Conservation (phyloP, 37 sponge, comb jelly and placozoan species). For the Chondrosia reniformis region DNA sequence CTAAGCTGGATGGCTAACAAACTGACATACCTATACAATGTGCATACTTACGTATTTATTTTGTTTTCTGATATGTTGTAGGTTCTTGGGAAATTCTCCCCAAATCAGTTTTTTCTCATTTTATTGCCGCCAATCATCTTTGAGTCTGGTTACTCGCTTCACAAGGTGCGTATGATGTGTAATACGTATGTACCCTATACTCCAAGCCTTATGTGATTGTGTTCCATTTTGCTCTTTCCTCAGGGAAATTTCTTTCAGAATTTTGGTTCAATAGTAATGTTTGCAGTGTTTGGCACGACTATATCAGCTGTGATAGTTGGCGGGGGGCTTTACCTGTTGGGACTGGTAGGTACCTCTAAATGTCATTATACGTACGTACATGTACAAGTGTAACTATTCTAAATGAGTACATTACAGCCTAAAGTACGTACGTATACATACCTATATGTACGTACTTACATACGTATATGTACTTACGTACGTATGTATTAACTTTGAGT, state of each 20-base stretch:
- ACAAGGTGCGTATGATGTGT: slow-evolving; percentile 68
- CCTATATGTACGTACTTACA: background rate
- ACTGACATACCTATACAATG: no score
- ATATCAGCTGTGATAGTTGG: slow-evolving; percentile 90
- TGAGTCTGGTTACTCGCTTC: slow-evolving; percentile 95
- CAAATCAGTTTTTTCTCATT: slow-evolving; percentile 87
- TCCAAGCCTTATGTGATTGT: background rate
- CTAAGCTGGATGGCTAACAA: no score
- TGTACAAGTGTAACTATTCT: background rate
- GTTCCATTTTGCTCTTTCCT: background rate
- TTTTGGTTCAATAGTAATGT: slow-evolving; percentile 87
- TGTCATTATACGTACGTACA: background rate
- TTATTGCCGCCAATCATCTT: slow-evolving; percentile 96
- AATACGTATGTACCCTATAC: background rate
- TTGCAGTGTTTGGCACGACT: slow-evolving; percentile 93
- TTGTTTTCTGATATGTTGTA: slow-evolving; percentile 14
- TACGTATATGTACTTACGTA: background rate
- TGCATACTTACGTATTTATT: background rate
- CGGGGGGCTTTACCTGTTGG: slow-evolving; percentile 71
- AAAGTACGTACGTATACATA: background rate
- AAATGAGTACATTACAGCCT: background rate
- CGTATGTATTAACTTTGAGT: background rate
- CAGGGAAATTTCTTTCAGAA: slow-evolving; percentile 98
- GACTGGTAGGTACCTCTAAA: slow-evolving; percentile 34
- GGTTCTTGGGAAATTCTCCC: slow-evolving; percentile 65